phyloP scores from a whole-genome alignment of 1,140 invertebrate genomes.

The Neotoxoptera formosana region DNA sequence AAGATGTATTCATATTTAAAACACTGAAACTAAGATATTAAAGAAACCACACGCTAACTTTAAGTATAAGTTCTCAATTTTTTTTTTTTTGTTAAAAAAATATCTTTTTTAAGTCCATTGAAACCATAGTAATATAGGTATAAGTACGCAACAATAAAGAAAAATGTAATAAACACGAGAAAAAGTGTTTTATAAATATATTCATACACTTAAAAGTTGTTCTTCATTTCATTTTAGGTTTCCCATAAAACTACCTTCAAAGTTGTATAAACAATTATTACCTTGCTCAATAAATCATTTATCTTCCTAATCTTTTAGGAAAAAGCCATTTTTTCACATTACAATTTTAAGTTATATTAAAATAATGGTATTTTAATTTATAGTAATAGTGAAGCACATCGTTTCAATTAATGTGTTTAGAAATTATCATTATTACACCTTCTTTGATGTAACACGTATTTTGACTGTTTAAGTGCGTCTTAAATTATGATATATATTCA shows the following conservation, averaged over 20 bases:
- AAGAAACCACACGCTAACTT: background rate
- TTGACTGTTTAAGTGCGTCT: background rate
- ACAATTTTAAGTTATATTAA: background rate
- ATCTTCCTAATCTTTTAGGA: background rate
- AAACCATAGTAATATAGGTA: background rate
- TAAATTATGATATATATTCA: background rate
- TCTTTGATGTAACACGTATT: background rate
- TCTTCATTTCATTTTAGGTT: background rate
- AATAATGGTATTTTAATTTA: background rate
- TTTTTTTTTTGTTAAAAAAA: background rate
- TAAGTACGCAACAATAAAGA: background rate
- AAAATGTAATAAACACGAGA: background rate
- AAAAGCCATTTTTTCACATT: background rate
- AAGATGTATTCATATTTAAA: slow-evolving; percentile 1
- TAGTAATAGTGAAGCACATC: background rate
- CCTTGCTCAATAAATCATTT: background rate
- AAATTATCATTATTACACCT: background rate
- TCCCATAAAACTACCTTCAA: background rate
- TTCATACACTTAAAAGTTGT: background rate
- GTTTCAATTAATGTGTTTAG: background rate
- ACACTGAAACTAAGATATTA: slow-evolving; percentile 8
- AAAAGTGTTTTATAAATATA: background rate
- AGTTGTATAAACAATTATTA: background rate
- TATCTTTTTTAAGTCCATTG: background rate
- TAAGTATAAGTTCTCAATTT: slow-evolving; percentile 13